A percentile compares a stretch with the other conserved stretches of the same genome.
Evolutionary conservation across 2,888 invertebrate species (phyloP).

Genomic region (Steinernema hermaphroditum): DNA sequence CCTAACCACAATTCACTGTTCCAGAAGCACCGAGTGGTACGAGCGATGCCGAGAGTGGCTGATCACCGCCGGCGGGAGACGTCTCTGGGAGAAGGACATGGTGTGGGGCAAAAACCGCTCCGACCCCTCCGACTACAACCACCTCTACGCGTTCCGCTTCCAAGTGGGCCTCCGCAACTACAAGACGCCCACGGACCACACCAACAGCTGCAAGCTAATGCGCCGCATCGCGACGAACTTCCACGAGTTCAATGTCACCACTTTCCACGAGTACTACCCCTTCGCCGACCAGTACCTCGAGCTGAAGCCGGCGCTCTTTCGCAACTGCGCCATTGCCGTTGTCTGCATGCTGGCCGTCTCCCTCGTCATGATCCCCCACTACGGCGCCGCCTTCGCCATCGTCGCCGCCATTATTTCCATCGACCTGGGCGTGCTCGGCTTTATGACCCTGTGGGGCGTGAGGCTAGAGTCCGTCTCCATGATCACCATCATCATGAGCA

Average conservation of each 20-base stretch:
- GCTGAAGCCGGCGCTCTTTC: conserved; percentile 61
- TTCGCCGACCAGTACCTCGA: conserved; percentile 77
- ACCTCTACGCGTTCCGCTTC: conserved; percentile 61
- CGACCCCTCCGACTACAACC: conserved; percentile 35
- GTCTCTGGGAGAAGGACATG: conserved; percentile 65
- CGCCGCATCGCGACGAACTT: conserved; percentile 51
- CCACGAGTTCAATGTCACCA: conserved; percentile 77
- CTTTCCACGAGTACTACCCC: conserved; percentile 92
- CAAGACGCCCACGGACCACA: conserved; percentile 64
- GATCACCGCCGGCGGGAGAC: conserved; percentile 60
- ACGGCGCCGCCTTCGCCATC: conserved; percentile 86
- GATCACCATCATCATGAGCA: conserved; percentile 90
- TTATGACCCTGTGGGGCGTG: conserved; percentile 69
- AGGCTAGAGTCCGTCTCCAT: conserved; percentile 82
- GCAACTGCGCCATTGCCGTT: conserved; percentile 83
- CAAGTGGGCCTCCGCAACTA: conserved; percentile 64
- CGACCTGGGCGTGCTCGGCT: conserved; percentile 64
- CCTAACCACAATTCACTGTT: neutral
- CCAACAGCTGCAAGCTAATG: conserved; percentile 67
- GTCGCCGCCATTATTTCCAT: conserved; percentile 81
- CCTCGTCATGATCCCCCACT: conserved; percentile 88
- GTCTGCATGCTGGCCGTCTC: conserved; percentile 90
- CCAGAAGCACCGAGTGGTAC: conserved; percentile 57
- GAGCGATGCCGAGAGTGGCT: conserved; percentile 61
- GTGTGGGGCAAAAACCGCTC: conserved; percentile 52